Evolutionary conservation across 1,140 invertebrate species (phyloP), one percentile per base, ranked within the genome.

Genomic region (Contarinia nasturtii): DNA sequence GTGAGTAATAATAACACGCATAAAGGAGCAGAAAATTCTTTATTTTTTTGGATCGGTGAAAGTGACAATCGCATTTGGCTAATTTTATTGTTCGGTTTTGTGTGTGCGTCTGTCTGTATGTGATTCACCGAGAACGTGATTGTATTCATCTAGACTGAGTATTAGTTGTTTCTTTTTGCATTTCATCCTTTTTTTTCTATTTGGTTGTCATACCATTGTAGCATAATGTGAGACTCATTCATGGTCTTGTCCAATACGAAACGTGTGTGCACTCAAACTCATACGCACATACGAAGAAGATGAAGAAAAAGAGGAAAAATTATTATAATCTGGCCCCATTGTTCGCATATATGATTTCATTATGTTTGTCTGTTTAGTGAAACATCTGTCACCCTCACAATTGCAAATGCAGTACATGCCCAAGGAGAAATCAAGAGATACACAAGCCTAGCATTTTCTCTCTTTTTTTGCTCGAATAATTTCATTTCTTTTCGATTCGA

Each of bases 101-200:
- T 27, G 27, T 27, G 4, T 3, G 27, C 10, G 27, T 27, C 27
- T 5, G 3, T 27, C 27, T 5, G 27, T 27, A 5, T 3, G 14
- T 22, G 38, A 17, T 22, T 44, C n/a, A n/a, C n/a, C n/a, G n/a
- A 22, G 27, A 44, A 20, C 11, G 42, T 44, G 42, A 20, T 14
- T 44, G n/a, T 22, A 44, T 19, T 22, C 42, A 44, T 44, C 27
- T 22, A 20, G 20, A 20, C 21, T 42, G 40, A 19, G 18, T 44
- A 22, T 44, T 44, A 20, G 15, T 41, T 43, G 41, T 18, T 43
- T 18, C 41, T 43, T 21, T 20, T 43, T 43, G 41, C 41, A 43
- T 44, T 44, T 22, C 20, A 22, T 21, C 19, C 12, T 40, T 15
- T 40, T 40, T 19, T 19, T 37, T 37, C 15, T 37, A 37, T 17